Evolutionary conservation across 1,140 invertebrate genomes (phyloP).

Genomic region (Drusus annulatus): DNA sequence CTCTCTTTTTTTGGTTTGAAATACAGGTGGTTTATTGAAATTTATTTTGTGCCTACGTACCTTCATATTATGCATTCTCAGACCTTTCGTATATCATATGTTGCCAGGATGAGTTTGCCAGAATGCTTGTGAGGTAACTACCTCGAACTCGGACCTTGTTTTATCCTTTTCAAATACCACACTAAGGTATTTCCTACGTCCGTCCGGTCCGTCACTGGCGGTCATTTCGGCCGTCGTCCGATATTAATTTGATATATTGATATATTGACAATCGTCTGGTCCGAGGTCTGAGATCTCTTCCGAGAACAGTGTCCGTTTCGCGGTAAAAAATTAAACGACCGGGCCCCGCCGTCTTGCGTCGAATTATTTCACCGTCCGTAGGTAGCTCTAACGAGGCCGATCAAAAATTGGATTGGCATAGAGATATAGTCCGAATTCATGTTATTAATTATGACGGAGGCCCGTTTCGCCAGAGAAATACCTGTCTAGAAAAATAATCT

Average conservation of each 20-base stretch:
- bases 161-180: too few relatives aligned
- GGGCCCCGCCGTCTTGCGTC: background rate
- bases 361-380: slow-evolving; percentile 12
- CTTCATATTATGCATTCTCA: too few relatives aligned
- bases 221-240: background rate
- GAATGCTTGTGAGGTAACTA: too few relatives aligned
- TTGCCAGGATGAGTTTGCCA: too few relatives aligned
- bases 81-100: too few relatives aligned
- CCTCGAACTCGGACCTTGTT: too few relatives aligned
- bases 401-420: slow-evolving; percentile 22
- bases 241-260: slow-evolving; percentile 45
- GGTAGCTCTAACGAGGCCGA: slow-evolving; percentile 28
- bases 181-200: too few relatives aligned
- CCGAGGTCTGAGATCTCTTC: background rate
- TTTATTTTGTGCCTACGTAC: too few relatives aligned
- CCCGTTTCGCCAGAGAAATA: background rate
- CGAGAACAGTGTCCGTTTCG: slow-evolving; percentile 16
- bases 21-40: too few relatives aligned
- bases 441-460: slow-evolving; percentile 30
- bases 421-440: background rate
- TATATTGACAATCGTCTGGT: slow-evolving; percentile 33
- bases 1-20: too few relatives aligned
- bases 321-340: slow-evolving; percentile 8
- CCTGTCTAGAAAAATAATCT: background rate
- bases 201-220: background rate